Evolutionary conservation across 2,113 vertebrate genomes (phyloP).

Genomic region (Nothoprocta pentlandii): DNA sequence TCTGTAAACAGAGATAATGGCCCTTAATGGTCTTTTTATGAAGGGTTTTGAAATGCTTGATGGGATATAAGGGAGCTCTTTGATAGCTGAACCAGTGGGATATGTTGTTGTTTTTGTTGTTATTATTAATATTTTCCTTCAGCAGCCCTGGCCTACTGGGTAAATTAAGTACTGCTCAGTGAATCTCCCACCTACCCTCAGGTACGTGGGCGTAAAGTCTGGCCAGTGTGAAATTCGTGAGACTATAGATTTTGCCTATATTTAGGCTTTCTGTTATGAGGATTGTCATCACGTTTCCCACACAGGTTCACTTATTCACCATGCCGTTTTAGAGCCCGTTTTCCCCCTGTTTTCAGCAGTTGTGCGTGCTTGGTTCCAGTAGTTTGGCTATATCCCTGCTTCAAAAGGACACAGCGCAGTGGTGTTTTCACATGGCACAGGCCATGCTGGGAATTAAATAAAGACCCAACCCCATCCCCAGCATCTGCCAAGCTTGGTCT

Average conservation of each 20-base stretch:
- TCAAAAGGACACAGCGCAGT: too few species aligned
- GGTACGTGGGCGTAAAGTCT: neutral
- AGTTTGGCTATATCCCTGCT: neutral
- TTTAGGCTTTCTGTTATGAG: neutral
- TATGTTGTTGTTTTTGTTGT: neutral
- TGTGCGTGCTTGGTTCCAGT: neutral
- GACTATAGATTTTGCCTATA: neutral
- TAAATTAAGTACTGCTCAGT: neutral
- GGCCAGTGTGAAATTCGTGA: neutral
- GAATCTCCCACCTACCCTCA: neutral
- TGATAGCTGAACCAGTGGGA: neutral
- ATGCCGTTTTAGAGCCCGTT: neutral
- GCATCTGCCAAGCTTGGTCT: neutral
- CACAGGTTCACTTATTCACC: neutral
- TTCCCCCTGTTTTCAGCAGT: neutral
- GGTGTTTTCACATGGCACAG: neutral
- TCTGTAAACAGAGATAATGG: neutral
- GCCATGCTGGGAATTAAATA: too few species aligned
- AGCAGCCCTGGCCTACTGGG: neutral
- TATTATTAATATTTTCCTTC: neutral
- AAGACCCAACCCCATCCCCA: too few species aligned
- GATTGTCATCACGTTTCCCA: neutral
- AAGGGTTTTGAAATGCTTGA: neutral
- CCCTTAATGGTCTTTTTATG: conserved; percentile 20
- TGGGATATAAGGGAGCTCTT: neutral